Percentiles rank a stretch among this genome's conserved stretches.
phyloP scores from a whole-genome alignment of 2,888 invertebrate species.

The Drosophila yooni region DNA sequence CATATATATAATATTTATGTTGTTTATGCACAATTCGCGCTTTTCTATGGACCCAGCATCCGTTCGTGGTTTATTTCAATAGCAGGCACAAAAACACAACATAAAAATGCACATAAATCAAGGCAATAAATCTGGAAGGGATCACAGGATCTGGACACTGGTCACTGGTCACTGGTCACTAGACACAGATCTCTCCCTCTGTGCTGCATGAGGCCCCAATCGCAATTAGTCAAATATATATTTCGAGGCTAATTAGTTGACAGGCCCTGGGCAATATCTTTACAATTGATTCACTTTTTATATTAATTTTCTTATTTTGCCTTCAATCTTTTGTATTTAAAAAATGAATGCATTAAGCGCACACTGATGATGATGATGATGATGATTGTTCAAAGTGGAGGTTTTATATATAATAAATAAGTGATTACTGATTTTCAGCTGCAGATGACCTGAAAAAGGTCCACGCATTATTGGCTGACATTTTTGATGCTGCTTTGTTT shows the following conservation, averaged over 20 bases:
- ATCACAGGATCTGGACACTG: conserved; percentile 3
- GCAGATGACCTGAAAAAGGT: conserved; percentile 18
- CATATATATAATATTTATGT: background rate
- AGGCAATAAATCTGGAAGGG: conserved; percentile 1
- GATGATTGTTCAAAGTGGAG: conserved; percentile 50
- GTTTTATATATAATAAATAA: conserved; percentile 51
- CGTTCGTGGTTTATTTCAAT: conserved; percentile 13
- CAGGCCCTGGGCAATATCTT: conserved; percentile 13
- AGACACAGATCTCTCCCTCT: background rate
- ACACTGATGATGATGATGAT: background rate
- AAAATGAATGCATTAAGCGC: conserved; percentile 36
- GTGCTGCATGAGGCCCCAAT: conserved; percentile 27
- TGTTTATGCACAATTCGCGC: conserved; percentile 6
- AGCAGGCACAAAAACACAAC: conserved; percentile 6
- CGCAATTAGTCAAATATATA: conserved; percentile 55
- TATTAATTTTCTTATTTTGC: background rate
- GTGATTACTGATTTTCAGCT: conserved; percentile 43
- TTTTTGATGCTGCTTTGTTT: conserved; percentile 69
- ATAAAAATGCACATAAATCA: conserved; percentile 25
- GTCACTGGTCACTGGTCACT: background rate
- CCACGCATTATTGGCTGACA: conserved; percentile 43
- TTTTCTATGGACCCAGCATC: conserved; percentile 28
- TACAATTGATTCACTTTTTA: background rate
- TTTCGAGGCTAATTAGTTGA: conserved; percentile 51
- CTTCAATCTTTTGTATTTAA: conserved; percentile 2